Evolutionary conservation across 2,888 invertebrate species (phyloP).

Genomic region (Sphaeridia pumilis): DNA sequence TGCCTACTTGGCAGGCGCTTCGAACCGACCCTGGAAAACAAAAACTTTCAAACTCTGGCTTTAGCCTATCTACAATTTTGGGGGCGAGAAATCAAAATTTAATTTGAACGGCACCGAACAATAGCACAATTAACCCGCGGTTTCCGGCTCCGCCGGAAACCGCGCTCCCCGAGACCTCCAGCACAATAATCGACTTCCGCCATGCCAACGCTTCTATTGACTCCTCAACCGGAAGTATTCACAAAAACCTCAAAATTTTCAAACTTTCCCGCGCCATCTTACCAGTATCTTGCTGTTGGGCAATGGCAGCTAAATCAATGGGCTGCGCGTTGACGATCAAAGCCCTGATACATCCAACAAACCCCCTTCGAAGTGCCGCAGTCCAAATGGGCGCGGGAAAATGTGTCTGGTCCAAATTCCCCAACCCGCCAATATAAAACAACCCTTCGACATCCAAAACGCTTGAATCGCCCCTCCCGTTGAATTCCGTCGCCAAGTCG

Average conservation of each 20-base stretch:
- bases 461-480: constrained; percentile 69
- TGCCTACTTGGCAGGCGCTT: constrained; percentile 73
- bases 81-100: no score
- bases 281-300: constrained; percentile 63
- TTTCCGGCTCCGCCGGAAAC: no score
- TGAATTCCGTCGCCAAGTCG: constrained; percentile 74
- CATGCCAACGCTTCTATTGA: no score
- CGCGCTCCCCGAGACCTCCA: no score
- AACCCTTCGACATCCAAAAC: constrained; percentile 78
- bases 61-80: no score
- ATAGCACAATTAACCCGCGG: no score
- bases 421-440: constrained; percentile 78
- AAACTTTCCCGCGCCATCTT: no score
- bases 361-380: constrained; percentile 75
- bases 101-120: no score
- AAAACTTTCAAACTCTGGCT: no score
- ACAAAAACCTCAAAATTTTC: no score
- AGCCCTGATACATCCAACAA: constrained; percentile 86
- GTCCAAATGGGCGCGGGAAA: constrained; percentile 68
- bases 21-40: constrained; percentile 61
- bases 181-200: no score
- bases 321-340: constrained; percentile 75
- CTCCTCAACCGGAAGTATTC: no score
- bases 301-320: constrained; percentile 76
- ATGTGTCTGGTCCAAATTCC: constrained; percentile 10